phyloP scores from a whole-genome alignment of 2,888 invertebrate genomes.

The Philaethria dido region DNA sequence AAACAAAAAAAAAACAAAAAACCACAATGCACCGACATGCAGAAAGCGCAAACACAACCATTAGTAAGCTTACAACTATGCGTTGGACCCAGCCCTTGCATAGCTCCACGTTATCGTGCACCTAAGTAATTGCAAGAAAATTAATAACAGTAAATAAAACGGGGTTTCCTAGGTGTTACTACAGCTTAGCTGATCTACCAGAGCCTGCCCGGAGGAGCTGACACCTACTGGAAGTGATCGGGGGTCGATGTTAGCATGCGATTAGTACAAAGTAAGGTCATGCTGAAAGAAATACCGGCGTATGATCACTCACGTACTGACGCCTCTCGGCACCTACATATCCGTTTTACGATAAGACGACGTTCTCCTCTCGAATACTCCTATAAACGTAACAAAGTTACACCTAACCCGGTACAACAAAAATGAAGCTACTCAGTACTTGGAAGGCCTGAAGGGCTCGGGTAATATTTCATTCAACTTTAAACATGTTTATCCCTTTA shows the following conservation, averaged over 20 bases:
- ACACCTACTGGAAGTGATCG: conserved; percentile 17
- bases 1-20: neutral
- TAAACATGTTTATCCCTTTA: neutral
- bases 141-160: neutral
- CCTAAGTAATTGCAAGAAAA: conserved; percentile 1
- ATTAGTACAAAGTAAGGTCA: conserved; percentile 61
- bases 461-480: neutral
- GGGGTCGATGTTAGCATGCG: conserved; percentile 50
- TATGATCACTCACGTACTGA: conserved; percentile 72
- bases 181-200: conserved; percentile 3
- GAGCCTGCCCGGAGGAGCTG: neutral
- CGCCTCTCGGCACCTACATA: conserved; percentile 21
- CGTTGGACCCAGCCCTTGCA: neutral
- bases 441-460: neutral
- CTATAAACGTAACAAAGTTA: conserved; percentile 20
- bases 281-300: conserved; percentile 70
- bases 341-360: conserved; percentile 17
- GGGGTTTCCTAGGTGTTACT: neutral
- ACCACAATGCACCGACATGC: conserved; percentile 12
- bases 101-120: neutral
- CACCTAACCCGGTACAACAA: neutral
- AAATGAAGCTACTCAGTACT: neutral
- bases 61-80: conserved; percentile 7
- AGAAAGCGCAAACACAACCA: conserved; percentile 7
- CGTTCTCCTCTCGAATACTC: conserved; percentile 5